Evolutionary conservation across 2,888 invertebrate species (phyloP).

Genomic region (Syritta pipiens): DNA sequence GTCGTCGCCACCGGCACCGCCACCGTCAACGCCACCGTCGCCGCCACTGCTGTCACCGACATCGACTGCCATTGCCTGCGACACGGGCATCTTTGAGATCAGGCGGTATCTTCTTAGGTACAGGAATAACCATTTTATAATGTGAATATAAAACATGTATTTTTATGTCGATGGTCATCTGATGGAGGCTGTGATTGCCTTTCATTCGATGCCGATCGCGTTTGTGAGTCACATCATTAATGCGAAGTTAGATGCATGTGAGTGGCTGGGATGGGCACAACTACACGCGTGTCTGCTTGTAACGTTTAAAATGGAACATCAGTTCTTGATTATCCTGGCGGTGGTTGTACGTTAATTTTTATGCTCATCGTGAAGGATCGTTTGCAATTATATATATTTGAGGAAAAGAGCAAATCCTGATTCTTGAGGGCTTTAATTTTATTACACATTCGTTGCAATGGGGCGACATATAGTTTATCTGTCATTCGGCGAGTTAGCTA

Average conservation of each 20-base stretch:
- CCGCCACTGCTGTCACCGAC: constrained; percentile 5
- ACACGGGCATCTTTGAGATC: constrained; percentile 43
- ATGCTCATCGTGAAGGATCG: constrained; percentile 48
- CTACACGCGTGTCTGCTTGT: constrained; percentile 46
- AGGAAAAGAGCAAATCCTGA: constrained; percentile 24
- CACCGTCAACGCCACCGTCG: no score
- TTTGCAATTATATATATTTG: constrained; percentile 47
- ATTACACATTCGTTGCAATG: neutral
- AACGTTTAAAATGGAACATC: constrained; percentile 61
- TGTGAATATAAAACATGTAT: constrained; percentile 70
- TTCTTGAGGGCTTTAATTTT: constrained; percentile 41
- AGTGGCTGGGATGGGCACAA: constrained; percentile 31
- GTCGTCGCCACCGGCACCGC: neutral
- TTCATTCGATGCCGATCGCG: constrained; percentile 67
- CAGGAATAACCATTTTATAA: constrained; percentile 67
- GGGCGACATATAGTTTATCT: neutral
- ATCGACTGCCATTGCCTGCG: neutral
- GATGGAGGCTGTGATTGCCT: constrained; percentile 65
- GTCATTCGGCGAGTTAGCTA: constrained; percentile 28
- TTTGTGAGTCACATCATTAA: constrained; percentile 67
- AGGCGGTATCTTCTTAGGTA: constrained; percentile 65
- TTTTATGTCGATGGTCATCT: constrained; percentile 70
- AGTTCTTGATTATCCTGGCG: constrained; percentile 43
- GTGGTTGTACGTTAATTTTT: constrained; percentile 46
- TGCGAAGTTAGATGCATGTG: constrained; percentile 47